Evolutionary conservation across 2,113 vertebrate species (phyloP), one percentile per base, ranked within the genome.

Genomic region (Vimba vimba): DNA sequence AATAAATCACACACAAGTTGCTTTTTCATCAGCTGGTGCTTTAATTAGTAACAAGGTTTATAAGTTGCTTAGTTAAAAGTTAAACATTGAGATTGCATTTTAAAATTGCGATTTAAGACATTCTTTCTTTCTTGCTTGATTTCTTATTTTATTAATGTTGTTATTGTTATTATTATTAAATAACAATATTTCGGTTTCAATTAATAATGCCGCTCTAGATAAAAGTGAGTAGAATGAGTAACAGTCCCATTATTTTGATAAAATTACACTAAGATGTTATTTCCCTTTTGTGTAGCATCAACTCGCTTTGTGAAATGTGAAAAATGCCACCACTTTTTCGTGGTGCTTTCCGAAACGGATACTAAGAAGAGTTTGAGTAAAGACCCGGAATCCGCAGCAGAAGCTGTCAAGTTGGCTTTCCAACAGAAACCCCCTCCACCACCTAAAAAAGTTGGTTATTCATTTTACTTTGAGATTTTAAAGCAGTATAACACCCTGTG

Each of bases 271-370:
- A 76, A 84, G 8, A 52, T 82, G 4, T 50, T 64, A 57, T n/a
- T 45, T 81, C 33, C 79, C 17, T 84, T 9, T 43, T 39, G 55
- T 12, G 62, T 91, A 97, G 96, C 96, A 89, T 97, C 96, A 4
- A 97, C 96, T 2, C 96, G 96, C 79, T 97, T 97, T 91, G 96
- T 97, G 92, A 97, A 97, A 92, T 97, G 97, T 94, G 97, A 97
- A 59, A 97, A 97, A 92, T 97, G 97, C 91, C 97, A 97, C 88
- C 97, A 97, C 90, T 97, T 97, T 90, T 97, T 97, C 83, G 97
- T 97, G 88, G 97, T 97, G 55, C 92, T 97, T 13, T 97, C 97
- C 2, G 97, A 97, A 91, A 95, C 96, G 2, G 97, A 97, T 92
- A 96, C 97, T 79, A 97, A 96, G 92, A 97, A 97, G 91, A 96